Evolutionary conservation across 1,140 invertebrate species (phyloP).

Genomic region (Eumaeus atala): DNA sequence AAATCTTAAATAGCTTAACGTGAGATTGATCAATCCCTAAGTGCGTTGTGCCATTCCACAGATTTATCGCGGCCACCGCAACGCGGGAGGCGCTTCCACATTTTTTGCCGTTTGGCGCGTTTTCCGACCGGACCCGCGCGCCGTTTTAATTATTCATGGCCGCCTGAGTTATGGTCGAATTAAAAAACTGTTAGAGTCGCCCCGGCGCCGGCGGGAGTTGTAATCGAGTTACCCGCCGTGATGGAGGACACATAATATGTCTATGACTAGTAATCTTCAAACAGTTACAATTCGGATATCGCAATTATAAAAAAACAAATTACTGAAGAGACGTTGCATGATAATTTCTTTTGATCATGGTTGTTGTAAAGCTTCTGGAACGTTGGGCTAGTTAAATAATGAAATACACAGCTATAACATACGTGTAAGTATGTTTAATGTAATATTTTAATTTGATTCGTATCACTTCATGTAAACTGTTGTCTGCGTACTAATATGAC

Average conservation of each 20-base stretch:
- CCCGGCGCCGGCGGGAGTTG: conserved; percentile 59
- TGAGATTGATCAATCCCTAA: conserved; percentile 38
- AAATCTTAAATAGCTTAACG: conserved; percentile 3
- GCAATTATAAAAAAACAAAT: background rate
- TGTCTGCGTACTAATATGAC: conserved; percentile 13
- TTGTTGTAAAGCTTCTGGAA: no score
- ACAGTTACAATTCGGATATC: background rate
- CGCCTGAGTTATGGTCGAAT: conserved; percentile 75
- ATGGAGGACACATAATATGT: conserved; percentile 65
- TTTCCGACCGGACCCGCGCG: conserved; percentile 44
- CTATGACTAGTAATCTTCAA: conserved; percentile 14
- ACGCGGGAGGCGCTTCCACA: conserved; percentile 24
- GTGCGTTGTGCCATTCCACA: conserved; percentile 58
- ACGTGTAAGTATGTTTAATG: no score
- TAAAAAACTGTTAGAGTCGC: conserved; percentile 75
- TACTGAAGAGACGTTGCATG: no score
- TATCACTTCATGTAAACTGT: background rate
- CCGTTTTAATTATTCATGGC: conserved; percentile 73
- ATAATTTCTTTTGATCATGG: no score
- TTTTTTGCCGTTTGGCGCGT: conserved; percentile 62
- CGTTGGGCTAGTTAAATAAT: no score
- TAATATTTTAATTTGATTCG: no score
- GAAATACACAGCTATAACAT: no score
- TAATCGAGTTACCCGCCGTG: conserved; percentile 67
- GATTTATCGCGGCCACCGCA: conserved; percentile 55